phyloP scores from a whole-genome alignment of 2,888 invertebrate species.

The Yponomeuta sedellus region DNA sequence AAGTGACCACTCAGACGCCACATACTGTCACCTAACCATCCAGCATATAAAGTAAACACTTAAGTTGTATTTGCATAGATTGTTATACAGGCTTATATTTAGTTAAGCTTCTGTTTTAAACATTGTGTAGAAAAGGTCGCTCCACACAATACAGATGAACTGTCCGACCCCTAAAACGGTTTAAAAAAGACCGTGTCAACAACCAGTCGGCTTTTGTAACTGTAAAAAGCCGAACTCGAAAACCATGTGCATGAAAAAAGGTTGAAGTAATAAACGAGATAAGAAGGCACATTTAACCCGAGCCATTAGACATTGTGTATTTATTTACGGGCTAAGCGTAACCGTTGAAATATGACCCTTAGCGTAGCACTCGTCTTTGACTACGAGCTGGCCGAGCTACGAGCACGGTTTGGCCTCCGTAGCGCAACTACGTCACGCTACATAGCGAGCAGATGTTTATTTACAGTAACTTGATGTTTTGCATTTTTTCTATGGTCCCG shows the following conservation, averaged over 20 bases:
- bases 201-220: not conserved
- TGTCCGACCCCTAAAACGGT: slow-evolving; percentile 8
- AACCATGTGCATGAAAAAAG: not conserved
- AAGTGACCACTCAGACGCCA: no score
- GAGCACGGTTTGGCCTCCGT: not conserved
- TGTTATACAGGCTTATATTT: not conserved
- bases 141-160: slow-evolving; percentile 9
- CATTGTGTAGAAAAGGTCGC: not conserved
- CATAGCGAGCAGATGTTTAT: not conserved
- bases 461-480: not conserved
- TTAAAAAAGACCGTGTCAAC: slow-evolving; percentile 7
- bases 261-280: slow-evolving; percentile 1
- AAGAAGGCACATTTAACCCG: not conserved
- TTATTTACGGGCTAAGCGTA: not conserved
- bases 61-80: no score
- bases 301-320: not conserved
- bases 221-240: not conserved
- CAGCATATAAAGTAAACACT: no score
- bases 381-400: no score
- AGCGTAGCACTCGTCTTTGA: not conserved
- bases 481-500: not conserved
- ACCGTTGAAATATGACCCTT: not conserved
- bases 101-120: not conserved
- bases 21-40: no score
- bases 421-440: not conserved